Percentiles rank a stretch among this genome's conserved stretches.
phyloP scores from a whole-genome alignment of 1,140 invertebrate genomes.

The Trachelipus rathkii region DNA sequence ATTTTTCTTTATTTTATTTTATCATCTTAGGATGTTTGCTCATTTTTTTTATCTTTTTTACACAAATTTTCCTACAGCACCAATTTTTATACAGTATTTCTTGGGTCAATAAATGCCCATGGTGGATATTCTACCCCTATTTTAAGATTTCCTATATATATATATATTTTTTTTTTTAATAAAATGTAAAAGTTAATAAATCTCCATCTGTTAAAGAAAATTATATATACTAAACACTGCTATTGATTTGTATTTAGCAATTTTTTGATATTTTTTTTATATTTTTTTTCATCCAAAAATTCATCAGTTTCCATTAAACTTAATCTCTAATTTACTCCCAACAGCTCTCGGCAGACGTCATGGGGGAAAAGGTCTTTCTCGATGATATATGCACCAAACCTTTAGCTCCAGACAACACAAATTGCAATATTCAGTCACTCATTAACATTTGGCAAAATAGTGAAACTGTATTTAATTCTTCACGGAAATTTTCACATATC shows the following conservation, averaged over 20 bases:
- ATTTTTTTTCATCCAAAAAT: conserved; percentile 2
- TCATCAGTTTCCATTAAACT: not conserved
- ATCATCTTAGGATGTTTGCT: too few species aligned
- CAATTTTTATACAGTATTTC: too few species aligned
- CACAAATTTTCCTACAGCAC: conserved; percentile 27
- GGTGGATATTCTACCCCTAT: too few species aligned
- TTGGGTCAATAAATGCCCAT: too few species aligned
- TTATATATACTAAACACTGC: too few species aligned
- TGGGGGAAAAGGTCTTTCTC: conserved; percentile 58
- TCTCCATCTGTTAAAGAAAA: too few species aligned
- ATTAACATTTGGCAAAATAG: conserved; percentile 86
- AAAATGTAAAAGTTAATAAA: too few species aligned
- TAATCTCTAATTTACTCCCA: too few species aligned
- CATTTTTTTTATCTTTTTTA: too few species aligned
- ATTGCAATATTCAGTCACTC: conserved; percentile 83
- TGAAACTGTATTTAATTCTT: conserved; percentile 59
- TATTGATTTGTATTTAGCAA: not conserved
- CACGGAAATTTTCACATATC: conserved; percentile 52
- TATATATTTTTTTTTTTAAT: too few species aligned
- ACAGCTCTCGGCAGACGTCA: not conserved
- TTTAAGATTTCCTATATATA: too few species aligned
- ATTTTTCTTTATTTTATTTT: not conserved
- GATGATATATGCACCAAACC: conserved; percentile 88
- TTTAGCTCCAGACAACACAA: conserved; percentile 59
- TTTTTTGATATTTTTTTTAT: not conserved